Conservation (phyloP, 2,797 vertebrate genomes). For the Otolemur crassicaudatus region DNA sequence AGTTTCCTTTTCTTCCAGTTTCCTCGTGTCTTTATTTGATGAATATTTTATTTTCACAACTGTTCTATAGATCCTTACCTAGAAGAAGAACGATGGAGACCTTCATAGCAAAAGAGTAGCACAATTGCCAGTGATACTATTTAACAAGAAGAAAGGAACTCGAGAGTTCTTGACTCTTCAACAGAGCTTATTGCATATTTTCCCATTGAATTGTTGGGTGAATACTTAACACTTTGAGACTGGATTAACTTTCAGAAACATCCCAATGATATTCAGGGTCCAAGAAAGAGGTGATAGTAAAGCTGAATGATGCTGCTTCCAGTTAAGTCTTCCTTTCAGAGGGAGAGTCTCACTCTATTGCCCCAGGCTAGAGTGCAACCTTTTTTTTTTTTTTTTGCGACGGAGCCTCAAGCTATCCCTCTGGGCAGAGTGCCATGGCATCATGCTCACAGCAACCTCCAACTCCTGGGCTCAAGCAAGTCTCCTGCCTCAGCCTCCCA, state of each 20-base stretch:
- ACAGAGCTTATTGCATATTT: neutral
- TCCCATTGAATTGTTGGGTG: neutral
- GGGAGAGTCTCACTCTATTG: neutral
- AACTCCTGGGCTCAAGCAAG: too few relatives aligned
- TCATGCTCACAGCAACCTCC: too few relatives aligned
- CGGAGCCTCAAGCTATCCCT: too few relatives aligned
- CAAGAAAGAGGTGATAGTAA: neutral
- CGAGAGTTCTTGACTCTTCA: neutral
- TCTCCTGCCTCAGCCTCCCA: too few relatives aligned
- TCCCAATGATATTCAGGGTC: neutral
- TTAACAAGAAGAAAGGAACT: neutral
- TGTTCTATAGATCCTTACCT: neutral
- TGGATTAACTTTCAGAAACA: neutral
- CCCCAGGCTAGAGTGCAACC: neutral
- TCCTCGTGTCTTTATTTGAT: neutral
- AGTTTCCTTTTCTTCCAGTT: neutral
- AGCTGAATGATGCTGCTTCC: neutral
- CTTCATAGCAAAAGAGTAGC: neutral
- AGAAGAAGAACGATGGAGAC: neutral
- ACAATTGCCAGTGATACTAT: neutral
- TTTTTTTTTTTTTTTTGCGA: too few relatives aligned
- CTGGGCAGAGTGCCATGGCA: too few relatives aligned
- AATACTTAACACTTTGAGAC: neutral
- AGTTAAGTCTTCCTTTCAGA: neutral
- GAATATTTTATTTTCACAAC: constrained; percentile 2